Percentiles rank a stretch among this genome's conserved stretches.
Conservation (phyloP, 2,888 invertebrate species). For the Dexiosoma caninum region DNA sequence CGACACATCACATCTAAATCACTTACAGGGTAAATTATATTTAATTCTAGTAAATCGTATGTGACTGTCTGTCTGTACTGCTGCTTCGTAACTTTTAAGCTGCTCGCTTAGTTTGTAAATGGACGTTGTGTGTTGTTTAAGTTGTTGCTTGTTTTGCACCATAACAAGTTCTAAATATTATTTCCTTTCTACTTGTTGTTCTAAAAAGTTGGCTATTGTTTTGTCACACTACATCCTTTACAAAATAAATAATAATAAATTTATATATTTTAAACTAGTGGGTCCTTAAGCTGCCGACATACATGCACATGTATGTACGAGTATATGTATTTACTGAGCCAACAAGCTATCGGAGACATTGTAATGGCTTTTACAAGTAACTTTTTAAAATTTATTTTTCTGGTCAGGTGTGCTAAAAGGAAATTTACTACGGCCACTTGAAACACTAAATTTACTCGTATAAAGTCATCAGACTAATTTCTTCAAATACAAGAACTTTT, state of each 20-base stretch:
- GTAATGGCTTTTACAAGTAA: neutral
- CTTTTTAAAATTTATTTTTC: slow-evolving; percentile 28
- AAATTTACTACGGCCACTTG: slow-evolving; percentile 59
- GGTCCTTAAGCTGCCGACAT: neutral
- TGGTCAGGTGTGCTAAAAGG: slow-evolving; percentile 55
- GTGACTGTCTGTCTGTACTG: neutral
- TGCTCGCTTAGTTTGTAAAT: neutral
- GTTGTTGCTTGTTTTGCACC: slow-evolving; percentile 2
- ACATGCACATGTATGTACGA: too few species aligned
- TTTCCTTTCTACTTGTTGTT: slow-evolving; percentile 6
- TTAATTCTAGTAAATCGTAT: slow-evolving; percentile 9
- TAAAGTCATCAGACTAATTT: neutral
- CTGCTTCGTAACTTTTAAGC: neutral
- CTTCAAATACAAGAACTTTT: neutral
- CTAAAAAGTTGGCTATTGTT: slow-evolving; percentile 4
- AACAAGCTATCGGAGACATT: neutral
- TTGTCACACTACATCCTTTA: slow-evolving; percentile 4
- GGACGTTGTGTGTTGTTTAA: neutral
- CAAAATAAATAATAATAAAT: slow-evolving; percentile 10
- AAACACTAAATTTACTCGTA: slow-evolving; percentile 30
- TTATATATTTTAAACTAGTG: slow-evolving; percentile 1
- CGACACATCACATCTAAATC: too few species aligned
- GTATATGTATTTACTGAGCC: neutral
- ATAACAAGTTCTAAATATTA: slow-evolving; percentile 42
- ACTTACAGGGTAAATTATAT: slow-evolving; percentile 18